Evolutionary conservation across 2,888 invertebrate genomes (phyloP).

Genomic region (Belgica antarctica): DNA sequence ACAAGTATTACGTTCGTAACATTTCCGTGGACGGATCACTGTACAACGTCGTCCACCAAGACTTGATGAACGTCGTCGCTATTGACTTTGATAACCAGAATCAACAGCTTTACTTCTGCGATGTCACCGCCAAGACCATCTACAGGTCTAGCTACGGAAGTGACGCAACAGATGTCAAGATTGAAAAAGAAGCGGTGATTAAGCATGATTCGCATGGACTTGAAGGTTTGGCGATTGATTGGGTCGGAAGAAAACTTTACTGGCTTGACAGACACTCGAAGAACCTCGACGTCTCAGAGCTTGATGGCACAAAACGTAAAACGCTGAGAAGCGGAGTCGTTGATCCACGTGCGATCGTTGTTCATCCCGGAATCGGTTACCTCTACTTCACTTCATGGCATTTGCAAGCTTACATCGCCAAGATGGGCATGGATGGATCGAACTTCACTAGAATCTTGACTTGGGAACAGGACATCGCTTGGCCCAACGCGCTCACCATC

Average conservation of each 20-base stretch:
- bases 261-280: conserved; percentile 95
- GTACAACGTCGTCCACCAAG: conserved; percentile 88
- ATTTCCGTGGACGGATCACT: conserved; percentile 85
- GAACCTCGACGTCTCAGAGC: conserved; percentile 90
- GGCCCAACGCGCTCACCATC: conserved; percentile 97
- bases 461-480: conserved; percentile 92
- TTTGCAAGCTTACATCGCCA: conserved; percentile 90
- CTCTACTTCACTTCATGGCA: conserved; percentile 97
- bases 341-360: conserved; percentile 91
- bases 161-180: conserved; percentile 53
- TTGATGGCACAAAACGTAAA: conserved; percentile 87
- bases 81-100: conserved; percentile 87
- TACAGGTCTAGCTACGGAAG: conserved; percentile 66
- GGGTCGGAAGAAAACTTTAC: conserved; percentile 93
- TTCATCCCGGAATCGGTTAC: conserved; percentile 91
- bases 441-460: conserved; percentile 84
- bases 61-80: conserved; percentile 94
- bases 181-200: conserved; percentile 77
- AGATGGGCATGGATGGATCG: conserved; percentile 95
- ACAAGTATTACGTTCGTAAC: conserved; percentile 95
- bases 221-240: conserved; percentile 96
- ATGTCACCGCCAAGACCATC: conserved; percentile 93
- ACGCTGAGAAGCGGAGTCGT: conserved; percentile 85
- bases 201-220: conserved; percentile 92
- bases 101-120: conserved; percentile 89